Evolutionary conservation across 2,888 invertebrate genomes (phyloP), one percentile per base, ranked within the genome.

Genomic region (Meteorus colon): DNA sequence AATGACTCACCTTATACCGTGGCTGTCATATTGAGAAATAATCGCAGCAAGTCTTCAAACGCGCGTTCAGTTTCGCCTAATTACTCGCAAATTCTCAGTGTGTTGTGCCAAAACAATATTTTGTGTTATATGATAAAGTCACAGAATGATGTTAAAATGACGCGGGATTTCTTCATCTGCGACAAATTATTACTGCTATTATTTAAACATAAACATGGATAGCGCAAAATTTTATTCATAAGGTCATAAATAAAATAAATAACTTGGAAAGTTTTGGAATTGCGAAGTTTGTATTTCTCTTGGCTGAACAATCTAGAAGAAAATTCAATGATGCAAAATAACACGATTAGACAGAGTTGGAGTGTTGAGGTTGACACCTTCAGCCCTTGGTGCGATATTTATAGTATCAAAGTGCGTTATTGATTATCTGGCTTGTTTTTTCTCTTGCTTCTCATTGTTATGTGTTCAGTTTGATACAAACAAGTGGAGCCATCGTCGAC

Each of bases 41-140:
- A 19, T 24, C 29, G 14, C 16, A 1, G 59, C 34, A 55, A 19
- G 8, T 55, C 60, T 41, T 65, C 55, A 19, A 19, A 55, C 59
- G 31, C 37, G 48, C 76, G 80, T 80, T 78, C 81, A 79, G 83
- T 81, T 82, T 82, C 82, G 82, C 84, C 80, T 86, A 86, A 87
- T 87, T 86, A 84, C 83, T 82, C 77, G 66, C 80, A 79, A 80
- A 85, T 84, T 82, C 74, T 76, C 34, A 14, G 80, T 19, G 16
- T 41, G 8, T 37, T 51, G 76, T 84, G 86, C 84, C 85, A 86
- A 81, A 74, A 68, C 71, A 77, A 55, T 63, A 24, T 68, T 68
- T 65, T 24, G 59, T 55, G 31, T 73, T 63, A 51, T 66, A 62
- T 48, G 68, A 55, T 55, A 55, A 1, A 72, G 63, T 45, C 12